These are phyloP conservation scores for Mesocricetus auratus DNA, from an alignment of 2,113 vertebrate genomes.

Conservation along the genomic window DNA sequence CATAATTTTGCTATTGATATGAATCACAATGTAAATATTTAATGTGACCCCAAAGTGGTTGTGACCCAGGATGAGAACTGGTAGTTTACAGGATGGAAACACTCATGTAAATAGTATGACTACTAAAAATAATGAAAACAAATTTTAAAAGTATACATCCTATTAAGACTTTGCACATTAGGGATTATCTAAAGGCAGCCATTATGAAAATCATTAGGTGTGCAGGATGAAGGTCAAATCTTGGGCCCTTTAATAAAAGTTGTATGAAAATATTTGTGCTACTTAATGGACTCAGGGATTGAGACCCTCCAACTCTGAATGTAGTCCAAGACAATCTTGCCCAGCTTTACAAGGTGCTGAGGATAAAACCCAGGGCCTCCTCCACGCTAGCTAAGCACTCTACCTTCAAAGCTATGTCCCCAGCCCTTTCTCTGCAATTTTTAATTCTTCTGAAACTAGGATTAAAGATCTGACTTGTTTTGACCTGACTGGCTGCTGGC, in stretches of 20 bases:
- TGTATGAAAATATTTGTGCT: background rate
- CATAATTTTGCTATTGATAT: background rate
- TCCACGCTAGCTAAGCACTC: background rate
- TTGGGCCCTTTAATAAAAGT: background rate
- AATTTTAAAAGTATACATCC: background rate
- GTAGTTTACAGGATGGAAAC: background rate
- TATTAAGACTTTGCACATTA: background rate
- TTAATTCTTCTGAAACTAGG: background rate
- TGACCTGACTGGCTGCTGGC: no score
- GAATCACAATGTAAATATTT: background rate
- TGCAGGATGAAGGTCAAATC: background rate
- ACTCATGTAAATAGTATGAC: background rate
- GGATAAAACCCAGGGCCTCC: background rate
- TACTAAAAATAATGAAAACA: background rate
- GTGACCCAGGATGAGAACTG: background rate
- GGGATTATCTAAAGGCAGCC: background rate
- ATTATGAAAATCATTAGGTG: background rate
- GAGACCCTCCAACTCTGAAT: background rate
- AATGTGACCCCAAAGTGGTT: background rate
- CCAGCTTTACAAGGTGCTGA: background rate
- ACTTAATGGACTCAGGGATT: background rate
- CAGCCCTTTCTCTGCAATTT: background rate
- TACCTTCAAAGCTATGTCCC: background rate
- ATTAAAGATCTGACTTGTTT: background rate
- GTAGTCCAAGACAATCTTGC: background rate